These are phyloP conservation scores for Circaetus gallicus DNA, from an alignment of 2,113 vertebrate genomes.

Conservation along the genomic window DNA sequence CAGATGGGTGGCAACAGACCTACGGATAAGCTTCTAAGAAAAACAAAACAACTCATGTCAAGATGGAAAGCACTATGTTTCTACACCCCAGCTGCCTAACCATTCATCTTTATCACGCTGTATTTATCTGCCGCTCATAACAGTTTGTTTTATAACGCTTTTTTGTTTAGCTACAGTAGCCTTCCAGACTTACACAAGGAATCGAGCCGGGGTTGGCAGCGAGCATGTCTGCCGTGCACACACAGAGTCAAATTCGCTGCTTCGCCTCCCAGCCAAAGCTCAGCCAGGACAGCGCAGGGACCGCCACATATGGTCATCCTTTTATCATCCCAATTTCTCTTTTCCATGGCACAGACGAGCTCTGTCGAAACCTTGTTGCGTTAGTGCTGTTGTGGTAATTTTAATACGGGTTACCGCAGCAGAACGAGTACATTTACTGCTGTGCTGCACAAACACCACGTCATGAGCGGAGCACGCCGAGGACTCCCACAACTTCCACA, in stretches of 20 bases:
- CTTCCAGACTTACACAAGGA: neutral
- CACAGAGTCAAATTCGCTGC: fast-evolving
- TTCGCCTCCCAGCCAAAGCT: neutral
- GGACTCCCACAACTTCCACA: slow-evolving; percentile 51
- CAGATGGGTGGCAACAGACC: neutral
- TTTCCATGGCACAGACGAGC: neutral
- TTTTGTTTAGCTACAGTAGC: slow-evolving; percentile 2
- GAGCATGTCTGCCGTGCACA: fast-evolving
- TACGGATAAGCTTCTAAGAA: neutral
- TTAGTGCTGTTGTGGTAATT: neutral
- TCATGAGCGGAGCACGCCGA: neutral
- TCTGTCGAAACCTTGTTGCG: neutral
- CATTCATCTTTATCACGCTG: neutral
- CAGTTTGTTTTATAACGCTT: neutral
- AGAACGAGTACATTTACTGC: neutral
- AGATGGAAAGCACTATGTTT: neutral
- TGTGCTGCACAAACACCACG: slow-evolving; percentile 35
- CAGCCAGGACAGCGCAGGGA: fast-evolving
- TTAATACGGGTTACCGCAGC: neutral
- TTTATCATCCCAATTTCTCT: neutral
- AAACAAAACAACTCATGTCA: neutral
- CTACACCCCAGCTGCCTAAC: neutral
- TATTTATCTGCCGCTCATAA: slow-evolving; percentile 21
- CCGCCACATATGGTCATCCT: neutral
- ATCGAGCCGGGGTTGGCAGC: neutral